A percentile compares a stretch with the other conserved stretches of the same genome.
Conservation (phyloP, 1,140 invertebrate genomes). For the Oncopeltus fasciatus region DNA sequence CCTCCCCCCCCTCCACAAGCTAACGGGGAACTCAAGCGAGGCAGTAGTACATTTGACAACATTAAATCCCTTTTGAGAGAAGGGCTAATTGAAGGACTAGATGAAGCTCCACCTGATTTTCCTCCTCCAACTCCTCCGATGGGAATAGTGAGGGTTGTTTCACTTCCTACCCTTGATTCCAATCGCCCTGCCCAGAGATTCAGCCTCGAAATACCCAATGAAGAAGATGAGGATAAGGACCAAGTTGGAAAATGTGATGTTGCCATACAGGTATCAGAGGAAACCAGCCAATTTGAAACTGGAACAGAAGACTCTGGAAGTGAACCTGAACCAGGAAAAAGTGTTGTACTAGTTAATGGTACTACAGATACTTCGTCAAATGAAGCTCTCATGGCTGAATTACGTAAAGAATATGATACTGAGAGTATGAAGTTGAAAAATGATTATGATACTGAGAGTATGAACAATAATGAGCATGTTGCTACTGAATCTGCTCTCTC, state of each 20-base stretch:
- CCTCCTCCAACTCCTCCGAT: slow-evolving; percentile 38
- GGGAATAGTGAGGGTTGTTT: slow-evolving; percentile 49
- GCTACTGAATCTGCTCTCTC: slow-evolving; percentile 14
- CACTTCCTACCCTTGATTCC: slow-evolving; percentile 42
- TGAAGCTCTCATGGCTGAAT: slow-evolving; percentile 19
- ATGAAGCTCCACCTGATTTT: slow-evolving; percentile 37
- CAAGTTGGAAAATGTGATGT: slow-evolving; percentile 12
- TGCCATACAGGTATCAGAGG: slow-evolving; percentile 20
- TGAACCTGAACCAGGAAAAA: slow-evolving; percentile 9
- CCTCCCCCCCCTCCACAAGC: too few species aligned
- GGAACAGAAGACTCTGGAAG: slow-evolving; percentile 15
- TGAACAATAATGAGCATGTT: slow-evolving; percentile 14
- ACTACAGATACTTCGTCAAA: slow-evolving; percentile 20
- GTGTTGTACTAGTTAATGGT: slow-evolving; percentile 13
- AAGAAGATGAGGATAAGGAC: slow-evolving; percentile 16
- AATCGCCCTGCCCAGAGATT: slow-evolving; percentile 29
- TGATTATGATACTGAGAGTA: slow-evolving; percentile 17
- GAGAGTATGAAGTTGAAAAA: too few species aligned
- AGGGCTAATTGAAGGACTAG: slow-evolving; percentile 40
- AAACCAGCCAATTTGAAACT: neutral
- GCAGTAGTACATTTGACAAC: slow-evolving; percentile 63
- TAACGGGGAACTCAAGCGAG: slow-evolving; percentile 45
- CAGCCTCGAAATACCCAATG: slow-evolving; percentile 10
- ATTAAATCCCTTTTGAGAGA: slow-evolving; percentile 57
- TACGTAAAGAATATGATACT: slow-evolving; percentile 17